Base-by-base conservation (phyloP, 2,888 invertebrate species). In the Spodoptera exigua region DNA sequence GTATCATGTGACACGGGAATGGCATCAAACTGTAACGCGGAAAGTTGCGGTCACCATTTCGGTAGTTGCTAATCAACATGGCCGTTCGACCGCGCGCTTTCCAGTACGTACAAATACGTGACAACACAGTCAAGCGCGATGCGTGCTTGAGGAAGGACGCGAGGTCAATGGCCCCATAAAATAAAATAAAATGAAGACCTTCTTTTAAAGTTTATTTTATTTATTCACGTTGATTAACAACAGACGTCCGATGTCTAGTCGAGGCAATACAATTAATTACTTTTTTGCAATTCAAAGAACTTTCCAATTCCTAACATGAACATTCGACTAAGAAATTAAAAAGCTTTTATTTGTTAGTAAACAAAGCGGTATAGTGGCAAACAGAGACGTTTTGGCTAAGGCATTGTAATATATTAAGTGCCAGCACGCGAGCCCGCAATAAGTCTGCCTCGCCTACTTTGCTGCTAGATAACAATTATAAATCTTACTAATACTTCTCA, bases 381-480 rank as follows among this genome's bases (percentile, higher is more conserved):
- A 91, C 86, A 90, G 85, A 91, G 90, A 90, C 87, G 89, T 90
- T 90, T 89, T 83, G 85, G 88, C 87, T 83, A 83, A 89, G 87
- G 87, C 87, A 80, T 78, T 72, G 86, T 91, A 88, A 92, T 89
- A 88, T 91, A 92, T 92, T 89, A 88, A 87, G 88, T 87, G 89
- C 82, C 66, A 86, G 86, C 92, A 92, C 92, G 92, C 92, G 82
- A 92, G 82, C 70, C 64, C 78, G 90, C 91, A 86, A 92, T 92
- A 90, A 90, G 84, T 91, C 81, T 84, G 87, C 90, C 90, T 85
- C 89, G 89, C 91, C 90, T 87, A 85, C 83, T 87, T 83, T 78
- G 78, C 79, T 79, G 82, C 81, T 87, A 89, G 89, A 90, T 90
- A 91, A 90, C 90, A 90, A 91, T 91, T 92, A 91, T 91, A 91